Evolutionary conservation across 2,797 vertebrate species (phyloP).

Genomic region (Zenarchopterus dispar): DNA sequence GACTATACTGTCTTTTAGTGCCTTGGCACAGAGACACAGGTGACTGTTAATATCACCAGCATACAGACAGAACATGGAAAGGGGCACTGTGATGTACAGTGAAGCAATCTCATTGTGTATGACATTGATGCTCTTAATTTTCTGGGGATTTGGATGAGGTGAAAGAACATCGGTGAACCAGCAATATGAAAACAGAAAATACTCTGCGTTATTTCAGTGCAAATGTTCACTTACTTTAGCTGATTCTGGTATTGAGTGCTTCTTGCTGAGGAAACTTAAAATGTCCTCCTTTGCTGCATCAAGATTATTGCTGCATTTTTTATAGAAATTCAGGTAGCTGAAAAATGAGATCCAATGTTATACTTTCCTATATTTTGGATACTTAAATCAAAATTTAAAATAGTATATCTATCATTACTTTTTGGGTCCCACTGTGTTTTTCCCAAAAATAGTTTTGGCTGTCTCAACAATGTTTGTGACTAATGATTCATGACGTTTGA

Average conservation of each 20-base stretch:
- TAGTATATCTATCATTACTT: constrained; percentile 75
- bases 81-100: constrained; percentile 83
- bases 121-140: constrained; percentile 81
- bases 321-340: constrained; percentile 91
- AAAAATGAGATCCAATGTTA: constrained; percentile 29
- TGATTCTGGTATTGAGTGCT: constrained; percentile 84
- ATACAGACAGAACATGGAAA: constrained; percentile 91
- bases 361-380: neutral
- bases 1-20: constrained; percentile 83
- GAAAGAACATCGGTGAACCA: neutral
- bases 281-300: constrained; percentile 80
- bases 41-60: constrained; percentile 84
- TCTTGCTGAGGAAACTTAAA: constrained; percentile 83
- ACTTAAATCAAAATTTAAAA: neutral
- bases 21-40: constrained; percentile 81
- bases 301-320: constrained; percentile 85
- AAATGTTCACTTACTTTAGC: constrained; percentile 72
- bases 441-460: constrained; percentile 83
- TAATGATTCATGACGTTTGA: constrained; percentile 83
- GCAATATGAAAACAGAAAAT: neutral
- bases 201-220: neutral
- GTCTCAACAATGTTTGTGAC: constrained; percentile 82
- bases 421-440: constrained; percentile 87
- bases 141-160: constrained; percentile 69
- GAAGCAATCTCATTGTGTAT: constrained; percentile 84